Conservation (phyloP, 2,113 vertebrate genomes). For the Ammospiza caudacuta region DNA sequence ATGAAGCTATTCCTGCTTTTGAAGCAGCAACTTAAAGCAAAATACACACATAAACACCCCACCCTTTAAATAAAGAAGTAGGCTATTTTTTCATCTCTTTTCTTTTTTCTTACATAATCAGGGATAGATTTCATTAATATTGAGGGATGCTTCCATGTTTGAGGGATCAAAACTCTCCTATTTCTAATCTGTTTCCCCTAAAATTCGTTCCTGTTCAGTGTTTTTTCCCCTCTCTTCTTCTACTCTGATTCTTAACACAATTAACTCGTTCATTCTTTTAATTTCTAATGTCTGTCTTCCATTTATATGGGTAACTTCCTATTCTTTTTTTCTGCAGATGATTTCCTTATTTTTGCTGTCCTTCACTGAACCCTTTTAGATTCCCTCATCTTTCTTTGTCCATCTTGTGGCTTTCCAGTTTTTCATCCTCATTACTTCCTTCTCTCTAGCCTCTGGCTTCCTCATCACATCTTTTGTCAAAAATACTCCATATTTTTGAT, state of each 20-base stretch:
- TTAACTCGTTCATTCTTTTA: background rate
- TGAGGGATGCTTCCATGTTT: background rate
- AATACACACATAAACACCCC: background rate
- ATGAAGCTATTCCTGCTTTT: background rate
- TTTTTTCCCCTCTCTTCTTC: background rate
- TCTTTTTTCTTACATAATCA: background rate
- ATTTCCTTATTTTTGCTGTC: background rate
- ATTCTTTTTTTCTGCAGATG: background rate
- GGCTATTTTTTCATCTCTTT: background rate
- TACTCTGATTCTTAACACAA: background rate
- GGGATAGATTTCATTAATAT: background rate
- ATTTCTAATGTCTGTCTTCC: background rate
- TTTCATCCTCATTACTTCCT: slow-evolving; percentile 26
- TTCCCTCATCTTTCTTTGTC: background rate
- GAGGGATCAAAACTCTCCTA: background rate
- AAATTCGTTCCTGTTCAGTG: background rate
- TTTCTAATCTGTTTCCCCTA: background rate
- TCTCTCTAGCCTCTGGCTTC: slow-evolving; percentile 5
- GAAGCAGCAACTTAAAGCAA: background rate
- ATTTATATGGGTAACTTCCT: background rate
- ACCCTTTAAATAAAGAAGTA: background rate
- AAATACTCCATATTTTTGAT: slow-evolving; percentile 41
- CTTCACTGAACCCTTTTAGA: background rate
- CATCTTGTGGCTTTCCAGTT: background rate
- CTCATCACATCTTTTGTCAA: slow-evolving; percentile 20